These are phyloP conservation scores for Cherax destructor DNA, from an alignment of 1,140 invertebrate species.

Conservation along the genomic window DNA sequence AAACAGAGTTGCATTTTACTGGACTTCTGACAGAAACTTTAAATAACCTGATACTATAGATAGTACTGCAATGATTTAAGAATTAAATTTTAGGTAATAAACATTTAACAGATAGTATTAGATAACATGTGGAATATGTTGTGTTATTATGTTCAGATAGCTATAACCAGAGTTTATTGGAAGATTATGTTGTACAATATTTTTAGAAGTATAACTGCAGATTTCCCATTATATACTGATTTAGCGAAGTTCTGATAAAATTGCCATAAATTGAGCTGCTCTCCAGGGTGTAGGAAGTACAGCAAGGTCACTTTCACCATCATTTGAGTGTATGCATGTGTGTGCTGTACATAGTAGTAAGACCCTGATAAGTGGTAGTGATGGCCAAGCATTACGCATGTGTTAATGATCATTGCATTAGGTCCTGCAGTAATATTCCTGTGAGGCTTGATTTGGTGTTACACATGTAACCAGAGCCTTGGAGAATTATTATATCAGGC, in stretches of 20 bases:
- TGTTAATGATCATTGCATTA: conserved; percentile 29
- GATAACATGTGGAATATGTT: conserved; percentile 61
- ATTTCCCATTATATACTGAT: conserved; percentile 37
- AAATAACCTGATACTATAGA: conserved; percentile 27
- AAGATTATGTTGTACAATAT: conserved; percentile 58
- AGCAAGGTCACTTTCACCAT: conserved; percentile 32
- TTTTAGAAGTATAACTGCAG: conserved; percentile 55
- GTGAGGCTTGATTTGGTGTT: conserved; percentile 55
- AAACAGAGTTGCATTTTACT: conserved; percentile 15
- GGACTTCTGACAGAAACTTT: conserved; percentile 10
- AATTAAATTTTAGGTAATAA: conserved; percentile 52
- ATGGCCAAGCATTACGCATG: conserved; percentile 38
- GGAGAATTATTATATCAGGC: conserved; percentile 16
- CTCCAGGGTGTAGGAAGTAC: conserved; percentile 38
- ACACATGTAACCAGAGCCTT: conserved; percentile 19
- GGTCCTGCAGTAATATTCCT: conserved; percentile 34
- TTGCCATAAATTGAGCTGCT: conserved; percentile 27
- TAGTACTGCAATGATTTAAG: conserved; percentile 53
- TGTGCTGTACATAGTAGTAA: conserved; percentile 45
- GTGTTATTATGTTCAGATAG: conserved; percentile 61
- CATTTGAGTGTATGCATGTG: conserved; percentile 59
- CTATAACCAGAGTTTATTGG: conserved; percentile 62
- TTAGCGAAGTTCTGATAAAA: conserved; percentile 46
- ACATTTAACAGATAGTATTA: conserved; percentile 54
- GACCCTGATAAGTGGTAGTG: conserved; percentile 53